Percentiles rank a stretch among this genome's conserved stretches.
Conservation (phyloP, 2,888 invertebrate species). For the Oeneis ivallda region DNA sequence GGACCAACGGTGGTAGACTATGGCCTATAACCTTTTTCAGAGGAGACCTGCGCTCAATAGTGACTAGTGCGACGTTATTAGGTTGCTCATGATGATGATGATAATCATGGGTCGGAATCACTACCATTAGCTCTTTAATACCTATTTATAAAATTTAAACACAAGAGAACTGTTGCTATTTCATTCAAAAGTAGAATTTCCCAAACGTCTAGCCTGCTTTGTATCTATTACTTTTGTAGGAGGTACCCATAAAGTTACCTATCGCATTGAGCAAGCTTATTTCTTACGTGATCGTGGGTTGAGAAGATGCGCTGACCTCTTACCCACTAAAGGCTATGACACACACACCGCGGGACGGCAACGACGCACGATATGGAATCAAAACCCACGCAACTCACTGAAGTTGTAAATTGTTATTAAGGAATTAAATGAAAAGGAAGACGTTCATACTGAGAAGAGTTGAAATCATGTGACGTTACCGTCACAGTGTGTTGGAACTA, state of each 20-base stretch:
- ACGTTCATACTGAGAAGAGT: too few species aligned
- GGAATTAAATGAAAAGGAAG: too few species aligned
- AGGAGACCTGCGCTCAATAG: too few species aligned
- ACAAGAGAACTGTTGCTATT: not conserved
- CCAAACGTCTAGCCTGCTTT: constrained; percentile 1
- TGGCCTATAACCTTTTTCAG: too few species aligned
- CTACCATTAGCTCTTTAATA: too few species aligned
- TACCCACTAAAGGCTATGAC: constrained; percentile 31
- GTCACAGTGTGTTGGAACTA: too few species aligned
- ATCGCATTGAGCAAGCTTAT: constrained; percentile 21
- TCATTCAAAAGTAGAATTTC: constrained; percentile 1
- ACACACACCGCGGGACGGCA: not conserved
- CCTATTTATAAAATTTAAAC: not conserved
- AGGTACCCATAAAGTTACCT: constrained; percentile 3
- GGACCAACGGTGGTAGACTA: too few species aligned
- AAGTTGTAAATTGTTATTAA: too few species aligned
- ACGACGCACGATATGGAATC: not conserved
- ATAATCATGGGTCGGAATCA: too few species aligned
- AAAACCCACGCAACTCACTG: not conserved
- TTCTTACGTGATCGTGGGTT: constrained; percentile 43
- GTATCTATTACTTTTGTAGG: constrained; percentile 3
- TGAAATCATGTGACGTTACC: too few species aligned
- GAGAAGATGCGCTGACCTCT: constrained; percentile 47
- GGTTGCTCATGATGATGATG: too few species aligned
- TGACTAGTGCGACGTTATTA: too few species aligned